Base-by-base conservation (phyloP, 23 tunicate species). In the Pegea sp. region DNA sequence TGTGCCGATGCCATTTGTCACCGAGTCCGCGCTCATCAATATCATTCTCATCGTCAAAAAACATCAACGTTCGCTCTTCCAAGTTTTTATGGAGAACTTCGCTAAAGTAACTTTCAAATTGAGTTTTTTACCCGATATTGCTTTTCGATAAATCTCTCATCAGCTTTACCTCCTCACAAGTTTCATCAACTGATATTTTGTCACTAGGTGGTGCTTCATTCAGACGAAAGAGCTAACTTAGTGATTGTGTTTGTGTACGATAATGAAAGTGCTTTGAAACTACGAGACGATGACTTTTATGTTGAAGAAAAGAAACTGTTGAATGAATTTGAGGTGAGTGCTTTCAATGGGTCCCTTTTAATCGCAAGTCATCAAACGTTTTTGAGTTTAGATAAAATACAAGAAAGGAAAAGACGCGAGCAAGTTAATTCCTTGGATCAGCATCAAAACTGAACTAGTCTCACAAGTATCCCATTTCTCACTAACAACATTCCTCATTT, bases 1-100 rank as follows among this genome's bases (percentile, higher is more conserved):
- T 29, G 57, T 91, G 42, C 99, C 99, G 2, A 91, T 91, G 99
- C 99, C 99, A 6, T 91, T 74, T 53, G 99, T 91, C 48, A 91
- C 99, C 7, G 99, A 91, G 33, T 57, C 99, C 1, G 74, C 93
- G 2, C 72, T 64, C 72, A 52, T 91, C 3, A 62, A 73, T 26
- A 67, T 75, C 24, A 68, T 91, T 5, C 58, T 91, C 4, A 86
- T 92, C 8, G 46, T 91, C 31, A 72, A 73, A 4, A 78, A 30
- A 7, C 60, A 75, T 21, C 80, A 91, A 42, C 33, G 77, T 20
- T 44, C 48, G 26, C 62, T 54, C 2, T 80, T 91, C 49, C 57
- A 68, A 31, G 50, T 38, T 8, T 91, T 76, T 53, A 71, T 91
- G 84, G 61, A 72, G 22, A 67, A 24, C 16, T 91, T 48, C 31